Percentiles rank a stretch among this genome's conserved stretches.
These are phyloP conservation scores for Xylota sylvarum DNA, from an alignment of 2,888 invertebrate genomes.

Conservation along the genomic window DNA sequence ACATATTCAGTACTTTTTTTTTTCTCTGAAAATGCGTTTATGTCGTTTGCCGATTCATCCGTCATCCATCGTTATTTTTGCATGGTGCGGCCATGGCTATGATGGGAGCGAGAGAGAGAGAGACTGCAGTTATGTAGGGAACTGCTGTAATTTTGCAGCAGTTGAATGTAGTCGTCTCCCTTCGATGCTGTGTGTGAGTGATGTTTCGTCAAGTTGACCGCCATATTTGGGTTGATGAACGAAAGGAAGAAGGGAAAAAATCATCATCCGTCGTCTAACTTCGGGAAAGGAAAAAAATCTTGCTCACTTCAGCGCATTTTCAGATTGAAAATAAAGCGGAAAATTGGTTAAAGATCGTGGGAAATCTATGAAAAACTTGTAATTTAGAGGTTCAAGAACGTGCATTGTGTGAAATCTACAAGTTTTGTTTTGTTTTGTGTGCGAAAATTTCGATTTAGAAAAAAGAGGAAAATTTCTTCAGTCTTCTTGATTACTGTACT, in stretches of 20 bases:
- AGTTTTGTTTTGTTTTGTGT: slow-evolving; percentile 78
- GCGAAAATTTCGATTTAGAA: slow-evolving; percentile 80
- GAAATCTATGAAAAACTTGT: slow-evolving; percentile 78
- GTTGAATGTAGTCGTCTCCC: slow-evolving; percentile 39
- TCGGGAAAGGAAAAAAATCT: slow-evolving; percentile 68
- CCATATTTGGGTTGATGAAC: slow-evolving; percentile 73
- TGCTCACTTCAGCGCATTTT: slow-evolving; percentile 57
- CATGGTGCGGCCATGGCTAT: slow-evolving; percentile 42
- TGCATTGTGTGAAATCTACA: slow-evolving; percentile 77
- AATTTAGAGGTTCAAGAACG: slow-evolving; percentile 76
- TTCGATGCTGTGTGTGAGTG: neutral
- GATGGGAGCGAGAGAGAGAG: slow-evolving; percentile 1
- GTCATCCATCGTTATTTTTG: slow-evolving; percentile 70
- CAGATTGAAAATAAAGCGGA: slow-evolving; percentile 50
- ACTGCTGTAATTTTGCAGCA: slow-evolving; percentile 62
- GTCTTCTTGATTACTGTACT: slow-evolving; percentile 74
- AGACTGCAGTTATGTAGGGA: slow-evolving; percentile 43
- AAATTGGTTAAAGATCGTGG: slow-evolving; percentile 77
- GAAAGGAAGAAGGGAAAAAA: slow-evolving; percentile 79
- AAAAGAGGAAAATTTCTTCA: slow-evolving; percentile 57
- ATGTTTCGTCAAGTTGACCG: slow-evolving; percentile 74
- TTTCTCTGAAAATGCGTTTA: neutral
- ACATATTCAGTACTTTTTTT: slow-evolving; percentile 17
- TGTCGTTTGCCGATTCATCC: slow-evolving; percentile 17
- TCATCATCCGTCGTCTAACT: slow-evolving; percentile 65